Evolutionary conservation across 2,113 vertebrate genomes (phyloP).

Genomic region (Ginglymostoma cirratum): DNA sequence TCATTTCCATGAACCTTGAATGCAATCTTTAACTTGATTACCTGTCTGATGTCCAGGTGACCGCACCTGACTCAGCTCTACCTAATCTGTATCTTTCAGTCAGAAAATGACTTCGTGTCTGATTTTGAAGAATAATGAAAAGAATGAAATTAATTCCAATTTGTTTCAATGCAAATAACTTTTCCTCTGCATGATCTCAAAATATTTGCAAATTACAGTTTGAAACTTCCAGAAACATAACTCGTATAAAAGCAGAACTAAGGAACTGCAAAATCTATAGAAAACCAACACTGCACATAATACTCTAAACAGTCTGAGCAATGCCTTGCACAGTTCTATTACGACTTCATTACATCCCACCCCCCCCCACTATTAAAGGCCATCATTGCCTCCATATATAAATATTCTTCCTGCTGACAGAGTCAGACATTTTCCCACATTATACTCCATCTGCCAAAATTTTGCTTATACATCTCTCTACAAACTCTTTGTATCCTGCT

Average conservation of each 20-base stretch:
- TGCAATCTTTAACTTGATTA: neutral
- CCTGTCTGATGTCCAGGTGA: no score
- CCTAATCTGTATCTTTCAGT: neutral
- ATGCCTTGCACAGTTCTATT: neutral
- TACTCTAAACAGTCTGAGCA: neutral
- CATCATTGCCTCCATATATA: no score
- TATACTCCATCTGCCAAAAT: no score
- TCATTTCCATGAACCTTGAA: neutral
- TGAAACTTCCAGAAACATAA: neutral
- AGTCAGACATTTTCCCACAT: no score
- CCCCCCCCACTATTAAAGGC: no score
- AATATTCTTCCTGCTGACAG: no score
- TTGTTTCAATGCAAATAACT: neutral
- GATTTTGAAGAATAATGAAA: neutral
- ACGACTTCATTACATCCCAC: no score
- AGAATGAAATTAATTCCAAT: neutral
- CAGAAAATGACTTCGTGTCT: neutral
- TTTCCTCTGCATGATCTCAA: neutral
- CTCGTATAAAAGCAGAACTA: neutral
- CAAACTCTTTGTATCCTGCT: no score
- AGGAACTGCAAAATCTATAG: neutral
- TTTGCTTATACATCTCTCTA: no score
- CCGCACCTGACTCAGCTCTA: no score
- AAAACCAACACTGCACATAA: neutral
- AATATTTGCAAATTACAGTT: neutral